Percentiles rank a stretch among this genome's conserved stretches.
Conservation (phyloP, 2,113 vertebrate species). For the Myrmecophaga tridactyla region DNA sequence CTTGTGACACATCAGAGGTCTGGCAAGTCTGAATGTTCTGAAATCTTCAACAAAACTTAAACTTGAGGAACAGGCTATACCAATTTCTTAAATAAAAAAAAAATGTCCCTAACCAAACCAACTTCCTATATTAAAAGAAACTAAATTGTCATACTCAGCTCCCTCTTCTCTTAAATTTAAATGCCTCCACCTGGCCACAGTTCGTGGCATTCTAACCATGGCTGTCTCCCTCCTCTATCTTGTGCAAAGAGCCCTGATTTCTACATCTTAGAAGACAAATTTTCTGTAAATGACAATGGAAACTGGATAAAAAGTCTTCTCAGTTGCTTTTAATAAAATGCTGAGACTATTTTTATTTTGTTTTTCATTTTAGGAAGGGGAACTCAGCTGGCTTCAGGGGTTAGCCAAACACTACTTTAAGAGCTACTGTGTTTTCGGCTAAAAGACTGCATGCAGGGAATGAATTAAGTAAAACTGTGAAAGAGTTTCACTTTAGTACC, state of each 20-base stretch:
- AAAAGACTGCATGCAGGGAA: background rate
- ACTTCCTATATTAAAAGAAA: background rate
- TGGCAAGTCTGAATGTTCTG: background rate
- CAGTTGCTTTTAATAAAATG: background rate
- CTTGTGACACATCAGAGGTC: background rate
- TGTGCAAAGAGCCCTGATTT: background rate
- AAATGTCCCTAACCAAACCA: background rate
- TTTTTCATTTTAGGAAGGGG: background rate
- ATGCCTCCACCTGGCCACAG: background rate
- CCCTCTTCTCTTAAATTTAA: background rate
- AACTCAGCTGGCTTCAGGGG: background rate
- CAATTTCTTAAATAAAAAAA: background rate
- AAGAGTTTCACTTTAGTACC: background rate
- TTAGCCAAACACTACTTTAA: background rate
- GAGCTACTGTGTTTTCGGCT: background rate
- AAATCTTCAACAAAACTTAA: conserved; percentile 7
- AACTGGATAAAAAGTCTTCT: background rate
- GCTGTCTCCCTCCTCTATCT: background rate
- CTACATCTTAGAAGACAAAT: background rate
- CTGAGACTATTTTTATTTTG: background rate
- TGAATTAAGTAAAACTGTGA: background rate
- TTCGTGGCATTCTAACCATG: background rate
- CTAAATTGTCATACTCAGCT: background rate
- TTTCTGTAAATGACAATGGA: background rate
- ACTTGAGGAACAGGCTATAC: background rate